Evolutionary conservation across 2,888 invertebrate species (phyloP), one percentile per base, ranked within the genome.

Genomic region (Himalopsyche japonica): DNA sequence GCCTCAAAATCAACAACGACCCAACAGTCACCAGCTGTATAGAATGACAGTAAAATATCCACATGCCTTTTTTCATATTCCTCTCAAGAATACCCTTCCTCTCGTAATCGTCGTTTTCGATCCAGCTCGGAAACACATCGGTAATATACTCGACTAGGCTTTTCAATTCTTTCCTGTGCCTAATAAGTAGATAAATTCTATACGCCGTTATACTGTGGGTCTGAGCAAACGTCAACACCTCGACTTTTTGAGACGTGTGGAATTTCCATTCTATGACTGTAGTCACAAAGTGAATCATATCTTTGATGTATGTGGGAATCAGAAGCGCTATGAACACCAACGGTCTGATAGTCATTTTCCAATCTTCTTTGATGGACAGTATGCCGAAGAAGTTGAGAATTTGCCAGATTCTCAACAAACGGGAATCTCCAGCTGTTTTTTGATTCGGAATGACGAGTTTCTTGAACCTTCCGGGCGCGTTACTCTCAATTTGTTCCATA

Each of bases 61-160:
- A 83, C 79, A 57, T 84, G 30, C 86, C 86, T 20, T 48, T 76
- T 24, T 84, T 85, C 8, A 47, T 34, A 24, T 49, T 78, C 76
- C 81, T 32, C 24, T 76, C 48, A 49, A 86, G 64, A 8, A 84
- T 20, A 3, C n/a, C 5, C n/a, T 70, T 82, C 47, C 49, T 84
- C 24, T 78, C 37, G 30, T 20, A 32, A 18, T 64, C 32, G 5
- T 80, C 79, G 3, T 57, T 76, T 18, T 34, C 43, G n/a, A 79
- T 80, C 87, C 87, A 87, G 24, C 48, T 18, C 8, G 86, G 85
- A 79, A 86, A 87, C 30, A 84, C 85, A 32, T 78, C 57, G 49
- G 78, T 79, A 6, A 84, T 34, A 37, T 27, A 83, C n/a, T 7
- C 34, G 32, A 85, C 70, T 76, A 87, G 49, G 27, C 57, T 64